Conservation (phyloP, 2,113 vertebrate genomes). For the Phaethornis superciliosus region DNA sequence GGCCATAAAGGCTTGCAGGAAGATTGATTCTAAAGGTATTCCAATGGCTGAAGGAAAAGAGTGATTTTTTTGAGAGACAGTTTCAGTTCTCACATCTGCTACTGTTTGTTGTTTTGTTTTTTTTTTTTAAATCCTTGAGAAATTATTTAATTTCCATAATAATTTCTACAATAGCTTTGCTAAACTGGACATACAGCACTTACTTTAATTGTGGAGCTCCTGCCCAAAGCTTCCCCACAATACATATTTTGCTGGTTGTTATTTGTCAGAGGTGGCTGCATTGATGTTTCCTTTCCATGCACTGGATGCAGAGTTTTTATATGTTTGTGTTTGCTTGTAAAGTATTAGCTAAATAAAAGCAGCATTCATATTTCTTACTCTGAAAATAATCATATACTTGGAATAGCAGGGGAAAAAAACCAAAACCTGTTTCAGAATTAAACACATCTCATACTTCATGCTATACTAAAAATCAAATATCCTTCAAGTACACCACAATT, state of each 20-base stretch:
- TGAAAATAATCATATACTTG: neutral
- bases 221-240: neutral
- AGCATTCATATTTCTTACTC: neutral
- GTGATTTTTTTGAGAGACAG: neutral
- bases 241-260: neutral
- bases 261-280: neutral
- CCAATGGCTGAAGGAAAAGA: neutral
- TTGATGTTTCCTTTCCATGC: neutral
- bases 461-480: neutral
- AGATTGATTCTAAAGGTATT: neutral
- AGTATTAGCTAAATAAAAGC: neutral
- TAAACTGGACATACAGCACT: neutral
- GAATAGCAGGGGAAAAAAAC: neutral
- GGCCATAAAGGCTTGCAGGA: neutral
- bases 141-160: neutral
- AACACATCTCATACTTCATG: neutral
- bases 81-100: neutral
- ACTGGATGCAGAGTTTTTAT: neutral
- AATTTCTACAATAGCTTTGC: neutral
- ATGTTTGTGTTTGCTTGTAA: neutral
- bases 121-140: neutral
- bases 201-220: neutral
- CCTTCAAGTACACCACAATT: rapidly evolving
- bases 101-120: neutral
- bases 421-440: neutral